These are phyloP conservation scores for Lichenostomus cassidix DNA, from an alignment of 2,113 vertebrate species.

Conservation along the genomic window DNA sequence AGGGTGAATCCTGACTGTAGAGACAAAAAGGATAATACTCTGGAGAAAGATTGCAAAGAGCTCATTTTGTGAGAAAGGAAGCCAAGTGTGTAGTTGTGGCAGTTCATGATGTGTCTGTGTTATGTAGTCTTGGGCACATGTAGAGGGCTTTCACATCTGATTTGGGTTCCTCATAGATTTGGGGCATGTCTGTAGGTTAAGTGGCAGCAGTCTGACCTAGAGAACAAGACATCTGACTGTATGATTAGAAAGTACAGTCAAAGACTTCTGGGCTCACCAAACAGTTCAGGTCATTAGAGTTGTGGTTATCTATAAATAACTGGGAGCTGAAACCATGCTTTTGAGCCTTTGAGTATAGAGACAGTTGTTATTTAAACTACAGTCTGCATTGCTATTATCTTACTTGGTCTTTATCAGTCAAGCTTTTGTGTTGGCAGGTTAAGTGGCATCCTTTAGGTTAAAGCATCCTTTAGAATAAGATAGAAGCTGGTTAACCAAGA, in stretches of 20 bases:
- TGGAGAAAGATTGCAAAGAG: neutral
- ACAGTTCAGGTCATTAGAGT: neutral
- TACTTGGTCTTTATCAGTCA: neutral
- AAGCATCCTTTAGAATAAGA: neutral
- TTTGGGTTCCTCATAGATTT: neutral
- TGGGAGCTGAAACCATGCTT: neutral
- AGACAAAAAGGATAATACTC: neutral
- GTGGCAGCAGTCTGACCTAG: neutral
- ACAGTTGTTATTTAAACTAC: neutral
- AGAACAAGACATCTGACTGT: neutral
- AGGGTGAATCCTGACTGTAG: neutral
- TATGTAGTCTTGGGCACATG: rapidly evolving
- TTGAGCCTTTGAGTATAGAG: neutral
- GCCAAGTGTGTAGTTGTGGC: neutral
- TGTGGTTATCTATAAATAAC: neutral
- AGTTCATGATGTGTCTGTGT: neutral
- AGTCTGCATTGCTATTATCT: neutral
- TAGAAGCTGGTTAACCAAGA: neutral
- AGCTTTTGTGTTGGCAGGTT: neutral
- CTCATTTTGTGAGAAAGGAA: neutral
- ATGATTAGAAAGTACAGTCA: neutral
- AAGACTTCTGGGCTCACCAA: neutral
- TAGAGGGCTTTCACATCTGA: neutral
- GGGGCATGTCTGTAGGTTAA: neutral
- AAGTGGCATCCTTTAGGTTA: neutral